A percentile compares a stretch with the other conserved stretches of the same genome.
phyloP scores from a whole-genome alignment of 2,797 vertebrate species.

The Melanotaenia parkinsoni region DNA sequence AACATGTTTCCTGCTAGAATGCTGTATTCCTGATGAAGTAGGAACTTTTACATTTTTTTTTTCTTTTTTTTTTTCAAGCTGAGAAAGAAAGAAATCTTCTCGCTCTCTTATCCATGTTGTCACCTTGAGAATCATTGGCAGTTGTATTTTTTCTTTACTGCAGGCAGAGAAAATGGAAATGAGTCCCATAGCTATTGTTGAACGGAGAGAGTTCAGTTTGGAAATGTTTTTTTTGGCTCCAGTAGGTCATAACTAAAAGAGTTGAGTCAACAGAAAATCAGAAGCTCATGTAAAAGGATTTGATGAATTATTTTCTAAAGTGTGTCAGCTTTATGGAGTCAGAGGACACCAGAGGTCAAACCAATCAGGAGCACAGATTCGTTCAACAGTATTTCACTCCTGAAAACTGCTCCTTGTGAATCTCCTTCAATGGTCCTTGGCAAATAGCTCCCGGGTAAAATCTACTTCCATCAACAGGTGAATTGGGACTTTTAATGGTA shows the following conservation, averaged over 20 bases:
- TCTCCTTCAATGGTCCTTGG: constrained; percentile 55
- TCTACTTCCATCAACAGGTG: constrained; percentile 66
- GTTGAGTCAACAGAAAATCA: constrained; percentile 69
- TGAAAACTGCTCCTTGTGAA: constrained; percentile 44
- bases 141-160: constrained; percentile 40
- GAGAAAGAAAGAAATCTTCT: constrained; percentile 31
- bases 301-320: constrained; percentile 77
- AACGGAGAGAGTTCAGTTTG: constrained; percentile 59
- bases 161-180: constrained; percentile 68
- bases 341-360: constrained; percentile 66
- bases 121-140: constrained; percentile 54
- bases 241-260: constrained; percentile 68
- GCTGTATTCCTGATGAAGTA: constrained; percentile 8
- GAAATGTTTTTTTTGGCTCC: constrained; percentile 61
- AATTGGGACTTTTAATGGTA: constrained; percentile 59
- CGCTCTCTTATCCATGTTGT: constrained; percentile 46
- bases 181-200: constrained; percentile 50
- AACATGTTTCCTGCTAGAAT: constrained; percentile 1
- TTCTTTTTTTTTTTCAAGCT: constrained; percentile 24
- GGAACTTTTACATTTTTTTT: constrained; percentile 15
- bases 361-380: constrained; percentile 43
- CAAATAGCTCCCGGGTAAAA: constrained; percentile 42
- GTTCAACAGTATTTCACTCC: constrained; percentile 39
- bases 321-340: constrained; percentile 58
- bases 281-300: constrained; percentile 82